Conservation (phyloP, 2,113 vertebrate species). For the Colistium nudipinnis region DNA sequence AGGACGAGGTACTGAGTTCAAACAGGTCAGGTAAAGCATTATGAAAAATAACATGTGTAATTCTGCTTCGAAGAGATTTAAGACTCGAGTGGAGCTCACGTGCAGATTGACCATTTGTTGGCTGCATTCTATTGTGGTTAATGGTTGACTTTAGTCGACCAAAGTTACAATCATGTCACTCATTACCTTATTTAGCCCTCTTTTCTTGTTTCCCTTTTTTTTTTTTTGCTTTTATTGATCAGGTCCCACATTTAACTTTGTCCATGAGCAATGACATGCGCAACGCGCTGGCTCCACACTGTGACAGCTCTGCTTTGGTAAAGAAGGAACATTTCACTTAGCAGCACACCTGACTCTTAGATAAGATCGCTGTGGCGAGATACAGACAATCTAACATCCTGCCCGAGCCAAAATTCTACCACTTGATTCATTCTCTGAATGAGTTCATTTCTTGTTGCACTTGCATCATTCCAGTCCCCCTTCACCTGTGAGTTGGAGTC, state of each 20-base stretch:
- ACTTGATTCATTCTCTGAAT: slow-evolving; percentile 43
- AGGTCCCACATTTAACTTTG: neutral
- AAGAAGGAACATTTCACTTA: neutral
- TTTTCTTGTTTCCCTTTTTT: neutral
- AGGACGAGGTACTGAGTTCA: no score
- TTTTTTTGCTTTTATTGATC: slow-evolving; percentile 3
- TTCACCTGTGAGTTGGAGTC: slow-evolving; percentile 61
- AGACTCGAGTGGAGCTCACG: neutral
- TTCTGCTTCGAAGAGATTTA: neutral
- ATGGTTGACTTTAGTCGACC: slow-evolving; percentile 63
- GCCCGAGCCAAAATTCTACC: slow-evolving; percentile 39
- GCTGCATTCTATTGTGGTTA: slow-evolving; percentile 59
- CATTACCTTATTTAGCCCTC: slow-evolving; percentile 16
- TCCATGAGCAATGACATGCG: neutral
- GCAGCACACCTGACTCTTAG: neutral
- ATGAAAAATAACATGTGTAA: neutral
- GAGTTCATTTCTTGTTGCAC: slow-evolving; percentile 56
- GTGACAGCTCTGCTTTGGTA: neutral
- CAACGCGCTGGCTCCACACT: neutral
- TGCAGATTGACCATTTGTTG: slow-evolving; percentile 12
- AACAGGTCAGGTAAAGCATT: no score
- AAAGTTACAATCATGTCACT: slow-evolving; percentile 60
- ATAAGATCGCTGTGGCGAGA: neutral
- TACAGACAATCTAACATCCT: neutral
- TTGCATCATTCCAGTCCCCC: slow-evolving; percentile 76